Evolutionary conservation across 2,113 vertebrate genomes (phyloP), one percentile per base, ranked within the genome.

Genomic region (Dermatemys mawii): DNA sequence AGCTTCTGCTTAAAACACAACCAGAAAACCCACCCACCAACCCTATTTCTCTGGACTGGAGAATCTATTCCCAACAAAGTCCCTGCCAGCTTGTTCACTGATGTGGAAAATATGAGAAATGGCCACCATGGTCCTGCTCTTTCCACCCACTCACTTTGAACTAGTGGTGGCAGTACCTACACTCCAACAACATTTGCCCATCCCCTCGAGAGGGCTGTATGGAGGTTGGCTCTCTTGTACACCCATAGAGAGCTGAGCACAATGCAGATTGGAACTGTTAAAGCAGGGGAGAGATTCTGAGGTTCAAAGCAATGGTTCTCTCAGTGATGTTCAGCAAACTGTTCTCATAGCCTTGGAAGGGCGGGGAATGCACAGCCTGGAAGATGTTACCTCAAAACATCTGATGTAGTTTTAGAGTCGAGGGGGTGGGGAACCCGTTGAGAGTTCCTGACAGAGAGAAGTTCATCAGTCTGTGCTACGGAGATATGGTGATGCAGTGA

Each of bases 391-490:
- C 99, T 99, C 98, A 99, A 98, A 97, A 99, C 99, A 95, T 99
- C 99, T 85, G 99, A 99, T 85, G 99, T 99, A 97, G 99, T 99
- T 98, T 99, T 99, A 90, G 99, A 99, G 98, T 99, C 99, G 53
- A 99, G 98, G 94, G 99, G 99, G 91, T 99, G 99, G 92, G 99
- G 98, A 90, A 98, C 98, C 98, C 99, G 98, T 98, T 99, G 99
- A 50, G 98, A 98, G 84, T 97, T 99, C 98, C 99, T 99, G 95
- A 98, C 98, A 89, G 99, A 98, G 91, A 98, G 97, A 46, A 99
- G 98, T 96, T 99, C 99, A 2, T 99, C 99, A 26, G 98, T 98
- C 97, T 99, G 99, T 35, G 99, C 98, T 82, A 99, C 98, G 83
- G 99, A 99, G 97, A 99, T 99, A 88, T 99, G 99, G 95, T 99